Evolutionary conservation across 2,113 vertebrate species (phyloP), one percentile per base, ranked within the genome.

Genomic region (Corvus hawaiiensis): DNA sequence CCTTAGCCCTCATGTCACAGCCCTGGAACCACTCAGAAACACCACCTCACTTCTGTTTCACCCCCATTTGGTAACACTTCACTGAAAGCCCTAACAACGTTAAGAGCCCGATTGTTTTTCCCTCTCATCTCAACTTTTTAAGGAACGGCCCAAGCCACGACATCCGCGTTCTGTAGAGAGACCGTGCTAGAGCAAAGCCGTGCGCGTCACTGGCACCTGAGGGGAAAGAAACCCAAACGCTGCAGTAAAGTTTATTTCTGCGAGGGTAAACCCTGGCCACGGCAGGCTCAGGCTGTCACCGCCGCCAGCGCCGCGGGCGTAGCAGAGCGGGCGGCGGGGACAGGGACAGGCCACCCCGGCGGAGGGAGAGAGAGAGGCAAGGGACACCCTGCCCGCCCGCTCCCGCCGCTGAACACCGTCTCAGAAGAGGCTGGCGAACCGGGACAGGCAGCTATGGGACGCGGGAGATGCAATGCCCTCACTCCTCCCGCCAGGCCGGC

Each of bases 161-260:
- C 28, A 37, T 9, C 27, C 3, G 41, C 3, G 64, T 1, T 5
- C 43, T 8, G 7, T 0, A 5, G 22, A 13, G 32, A 78, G 33
- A 69, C 37, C 28, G 37, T 17, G 3, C 72, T 5, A 26, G 28
- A 18, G 22, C 35, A 77, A 2, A 43, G n/a, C 8, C 10, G 4
- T 0, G 75, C 3, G 39, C 32, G 41, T 9, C 92, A n/a, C 48
- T 6, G 43, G 10, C 56, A 73, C 26, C 64, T 4, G 54, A 43
- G 17, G 43, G 28, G 26, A 16, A 33, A 39, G 44, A 28, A 58
- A 7, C 6, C 5, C 44, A 41, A 28, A 37, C 17, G n/a, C 44
- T 12, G 51, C 41, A 33, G 39, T 16, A 4, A 83, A 61, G 75
- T 88, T 82, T 35, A 41, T 64, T 55, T 4, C 67, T 51, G 66